Evolutionary conservation across 2,797 vertebrate species (phyloP).

Genomic region (Mormyrus proboscirostris): DNA sequence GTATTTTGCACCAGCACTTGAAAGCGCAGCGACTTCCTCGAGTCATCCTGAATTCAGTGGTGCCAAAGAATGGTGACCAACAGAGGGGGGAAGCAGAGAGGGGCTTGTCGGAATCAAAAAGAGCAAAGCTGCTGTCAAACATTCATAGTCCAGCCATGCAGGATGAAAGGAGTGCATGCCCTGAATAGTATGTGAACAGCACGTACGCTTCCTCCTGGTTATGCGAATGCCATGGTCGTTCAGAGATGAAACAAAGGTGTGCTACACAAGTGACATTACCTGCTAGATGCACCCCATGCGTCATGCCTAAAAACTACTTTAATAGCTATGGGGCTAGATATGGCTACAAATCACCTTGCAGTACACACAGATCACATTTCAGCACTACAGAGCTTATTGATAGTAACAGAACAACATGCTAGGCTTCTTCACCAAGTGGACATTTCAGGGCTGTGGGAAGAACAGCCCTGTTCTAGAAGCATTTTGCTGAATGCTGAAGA

Average conservation of each 20-base stretch:
- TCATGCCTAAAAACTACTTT: background rate
- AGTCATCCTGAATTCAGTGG: background rate
- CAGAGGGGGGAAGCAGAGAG: background rate
- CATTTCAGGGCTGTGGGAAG: background rate
- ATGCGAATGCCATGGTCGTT: background rate
- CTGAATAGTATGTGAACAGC: background rate
- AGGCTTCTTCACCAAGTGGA: background rate
- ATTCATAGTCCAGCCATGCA: background rate
- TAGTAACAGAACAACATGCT: background rate
- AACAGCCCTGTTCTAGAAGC: background rate
- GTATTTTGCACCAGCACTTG: background rate
- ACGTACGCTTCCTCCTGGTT: background rate
- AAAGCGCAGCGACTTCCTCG: background rate
- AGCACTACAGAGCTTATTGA: background rate
- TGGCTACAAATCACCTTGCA: background rate
- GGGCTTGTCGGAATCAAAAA: conserved; percentile 1
- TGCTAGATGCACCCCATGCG: background rate
- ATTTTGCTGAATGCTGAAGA: background rate
- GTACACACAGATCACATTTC: background rate
- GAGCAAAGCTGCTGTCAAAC: conserved; percentile 1
- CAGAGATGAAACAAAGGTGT: background rate
- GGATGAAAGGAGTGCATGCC: background rate
- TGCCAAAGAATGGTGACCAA: conserved; percentile 1
- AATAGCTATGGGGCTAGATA: background rate
- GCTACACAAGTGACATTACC: background rate